Evolutionary conservation across 92 coral and sea anemone species (phyloP), one percentile per base, ranked within the genome.

Genomic region (Porites lobata): DNA sequence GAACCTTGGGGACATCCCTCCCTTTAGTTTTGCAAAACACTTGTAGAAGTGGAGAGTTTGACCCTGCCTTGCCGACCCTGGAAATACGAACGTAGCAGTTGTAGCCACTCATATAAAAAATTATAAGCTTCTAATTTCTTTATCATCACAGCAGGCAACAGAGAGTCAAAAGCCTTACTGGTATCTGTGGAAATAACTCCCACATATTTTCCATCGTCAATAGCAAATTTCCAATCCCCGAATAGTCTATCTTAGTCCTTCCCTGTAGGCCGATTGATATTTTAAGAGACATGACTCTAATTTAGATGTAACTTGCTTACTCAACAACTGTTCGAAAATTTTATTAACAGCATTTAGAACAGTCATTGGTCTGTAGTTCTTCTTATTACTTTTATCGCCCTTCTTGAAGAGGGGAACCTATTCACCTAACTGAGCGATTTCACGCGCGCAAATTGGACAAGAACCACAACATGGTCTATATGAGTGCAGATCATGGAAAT

Each of bases 341-440:
- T 83, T 72, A 72, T 73, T 58, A 69, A 83, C 79, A 51, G 43
- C 56, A 52, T n/a, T 83, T 10, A 83, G 86, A 54, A 81, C 62
- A 10, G 86, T 81, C 70, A 76, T 22, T 53, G 67, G 81, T 62
- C 68, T 77, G 67, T 77, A 70, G 78, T 82, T 82, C 67, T 83
- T 73, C 53, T 50, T 59, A 47, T 50, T 47, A 38, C 7, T 47
- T 56, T 47, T 75, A 24, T 83, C 78, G 21, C 67, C 78, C 32
- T 70, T 67, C 56, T 82, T 82, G 52, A 47, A 69, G 13, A 82
- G 67, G 52, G 87, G 87, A 68, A 71, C 38, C 80, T 59, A 72
- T 75, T 68, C 80, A 53, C 80, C 87, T 54, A 38, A 38, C 47
- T 38, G 5, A 38, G 47, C 47, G 47, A 4, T 38, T 38, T 38